Evolutionary conservation across 2,113 vertebrate species (phyloP).

Genomic region (Ctenomys sociabilis): DNA sequence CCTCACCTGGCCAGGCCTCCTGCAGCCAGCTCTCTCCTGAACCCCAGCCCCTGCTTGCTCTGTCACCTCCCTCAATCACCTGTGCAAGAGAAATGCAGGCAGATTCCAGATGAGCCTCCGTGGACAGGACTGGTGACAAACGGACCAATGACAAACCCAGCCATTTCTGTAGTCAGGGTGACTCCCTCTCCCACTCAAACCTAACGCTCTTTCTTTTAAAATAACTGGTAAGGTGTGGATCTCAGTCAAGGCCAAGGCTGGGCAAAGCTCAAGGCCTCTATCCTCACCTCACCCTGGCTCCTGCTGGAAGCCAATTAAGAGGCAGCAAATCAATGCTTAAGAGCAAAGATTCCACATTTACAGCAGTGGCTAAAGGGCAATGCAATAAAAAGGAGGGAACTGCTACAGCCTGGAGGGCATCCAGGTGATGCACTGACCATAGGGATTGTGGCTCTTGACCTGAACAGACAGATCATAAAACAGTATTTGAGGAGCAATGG

Average conservation of each 20-base stretch:
- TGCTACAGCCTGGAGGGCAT: neutral
- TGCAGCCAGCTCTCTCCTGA: neutral
- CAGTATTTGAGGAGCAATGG: neutral
- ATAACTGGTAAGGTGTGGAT: neutral
- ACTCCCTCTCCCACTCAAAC: neutral
- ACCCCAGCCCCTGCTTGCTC: neutral
- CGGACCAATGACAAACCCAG: neutral
- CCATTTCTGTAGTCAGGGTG: neutral
- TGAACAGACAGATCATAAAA: neutral
- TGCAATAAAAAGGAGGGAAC: neutral
- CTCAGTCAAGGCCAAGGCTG: neutral
- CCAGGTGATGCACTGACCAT: neutral
- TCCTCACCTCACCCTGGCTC: neutral
- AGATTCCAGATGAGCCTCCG: neutral
- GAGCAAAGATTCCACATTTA: neutral
- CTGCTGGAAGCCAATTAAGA: neutral
- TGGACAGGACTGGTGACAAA: neutral
- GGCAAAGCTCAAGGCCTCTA: neutral
- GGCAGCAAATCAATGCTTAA: neutral
- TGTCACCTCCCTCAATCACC: neutral
- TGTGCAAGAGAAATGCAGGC: neutral
- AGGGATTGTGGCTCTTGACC: neutral
- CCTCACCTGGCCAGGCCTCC: neutral
- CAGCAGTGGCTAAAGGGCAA: neutral
- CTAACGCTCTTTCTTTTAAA: conserved; percentile 2